A percentile compares a stretch with the other conserved stretches of the same genome.
phyloP scores from a whole-genome alignment of 1,140 invertebrate genomes.

The Megalopta genalis region DNA sequence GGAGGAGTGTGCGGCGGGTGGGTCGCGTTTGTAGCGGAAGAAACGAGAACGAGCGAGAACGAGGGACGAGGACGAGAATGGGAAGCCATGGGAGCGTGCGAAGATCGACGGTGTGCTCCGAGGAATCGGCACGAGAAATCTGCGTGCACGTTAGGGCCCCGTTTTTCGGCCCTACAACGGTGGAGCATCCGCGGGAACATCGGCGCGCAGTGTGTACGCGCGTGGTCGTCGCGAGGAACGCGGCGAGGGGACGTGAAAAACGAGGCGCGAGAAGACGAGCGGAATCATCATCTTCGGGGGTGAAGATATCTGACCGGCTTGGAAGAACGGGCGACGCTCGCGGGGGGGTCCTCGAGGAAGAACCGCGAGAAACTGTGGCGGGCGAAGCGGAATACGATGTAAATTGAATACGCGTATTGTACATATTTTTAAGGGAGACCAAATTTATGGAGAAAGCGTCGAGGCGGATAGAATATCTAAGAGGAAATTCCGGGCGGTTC shows the following conservation, averaged over 20 bases:
- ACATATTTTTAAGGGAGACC: slow-evolving; percentile 60
- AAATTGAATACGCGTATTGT: slow-evolving; percentile 58
- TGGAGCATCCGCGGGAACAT: not conserved
- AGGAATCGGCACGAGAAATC: slow-evolving; percentile 7
- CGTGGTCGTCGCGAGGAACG: not conserved
- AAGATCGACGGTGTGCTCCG: slow-evolving; percentile 30
- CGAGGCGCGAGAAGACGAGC: not conserved
- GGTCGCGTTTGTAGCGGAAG: not conserved
- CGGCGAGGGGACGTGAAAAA: not conserved
- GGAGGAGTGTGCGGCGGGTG: too few species aligned
- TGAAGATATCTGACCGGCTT: not conserved
- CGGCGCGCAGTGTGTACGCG: not conserved
- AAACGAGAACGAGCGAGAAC: not conserved
- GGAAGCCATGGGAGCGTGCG: slow-evolving; percentile 13
- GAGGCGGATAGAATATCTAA: not conserved
- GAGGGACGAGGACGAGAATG: not conserved
- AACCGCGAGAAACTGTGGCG: slow-evolving; percentile 6
- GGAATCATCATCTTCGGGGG: not conserved
- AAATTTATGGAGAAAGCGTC: slow-evolving; percentile 45
- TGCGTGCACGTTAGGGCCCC: not conserved
- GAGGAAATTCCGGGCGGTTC: slow-evolving; percentile 25
- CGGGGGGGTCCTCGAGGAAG: not conserved
- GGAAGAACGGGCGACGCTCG: not conserved
- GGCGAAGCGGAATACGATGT: slow-evolving; percentile 19
- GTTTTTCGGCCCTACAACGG: not conserved